Base-by-base conservation (phyloP, 2,113 vertebrate genomes). In the Spea bombifrons region DNA sequence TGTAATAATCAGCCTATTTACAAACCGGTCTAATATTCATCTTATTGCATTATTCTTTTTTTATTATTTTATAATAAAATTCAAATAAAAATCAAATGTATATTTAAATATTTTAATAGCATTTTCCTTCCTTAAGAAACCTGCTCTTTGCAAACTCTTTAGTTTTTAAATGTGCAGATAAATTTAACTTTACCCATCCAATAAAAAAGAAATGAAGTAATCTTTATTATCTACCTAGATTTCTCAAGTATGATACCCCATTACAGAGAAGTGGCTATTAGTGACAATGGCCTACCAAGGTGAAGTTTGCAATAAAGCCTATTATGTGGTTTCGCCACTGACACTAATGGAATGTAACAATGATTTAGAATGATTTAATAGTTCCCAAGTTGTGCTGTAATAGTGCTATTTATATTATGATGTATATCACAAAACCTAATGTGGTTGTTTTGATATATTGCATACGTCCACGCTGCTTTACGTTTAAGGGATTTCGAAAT, bases 331-430 rank as follows among this genome's bases (percentile, higher is more conserved):
- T 94, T 94, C 93, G 92, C 92, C 93, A 94, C 93, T 96, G 96
- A 97, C 95, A 96, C 95, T 98, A 99, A 99, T 99, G 95, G 97
- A 96, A 98, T 97, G 95, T 98, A 98, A 96, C 95, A 98, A 95
- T 92, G 94, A 96, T 97, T 98, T 97, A 95, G 93, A 99, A 96
- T 97, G 95, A 98, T 99, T 98, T 99, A 97, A 99, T 98, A 95
- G 96, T 94, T 97, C 95, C 95, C 96, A 97, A 95, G 96, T 96
- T 95, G 94, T 94, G 92, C 96, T 95, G 94, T 97, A 97, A 98
- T 97, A 95, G 95, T 93, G 93, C 94, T 95, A 94, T 97, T 97
- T 97, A 96, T 97, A 96, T 94, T 94, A 95, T 95, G 94, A 94
- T 95, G 95, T 93, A 93, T 97, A 97, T 97, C 95, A 97, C 95